These are phyloP conservation scores for Centropristis striata DNA, from an alignment of 2,113 vertebrate species.

Conservation along the genomic window DNA sequence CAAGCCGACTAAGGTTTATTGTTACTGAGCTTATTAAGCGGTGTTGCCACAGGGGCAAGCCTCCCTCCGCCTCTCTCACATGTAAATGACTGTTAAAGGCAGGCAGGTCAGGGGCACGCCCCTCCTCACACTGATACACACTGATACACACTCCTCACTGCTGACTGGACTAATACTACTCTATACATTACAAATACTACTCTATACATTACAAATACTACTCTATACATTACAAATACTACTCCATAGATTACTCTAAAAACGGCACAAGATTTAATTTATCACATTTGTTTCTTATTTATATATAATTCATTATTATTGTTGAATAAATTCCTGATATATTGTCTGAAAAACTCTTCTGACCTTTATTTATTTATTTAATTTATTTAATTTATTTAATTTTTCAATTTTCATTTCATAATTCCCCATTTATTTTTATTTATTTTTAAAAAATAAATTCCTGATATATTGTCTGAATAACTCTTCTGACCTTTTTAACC, in stretches of 20 bases:
- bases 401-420: no score
- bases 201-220: no score
- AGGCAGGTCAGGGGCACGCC: conserved; percentile 38
- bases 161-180: conserved; percentile 26
- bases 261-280: background rate
- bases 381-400: no score
- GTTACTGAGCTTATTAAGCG: conserved; percentile 71
- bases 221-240: no score
- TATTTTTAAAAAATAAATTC: no score
- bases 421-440: no score
- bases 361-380: no score
- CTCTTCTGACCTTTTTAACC: no score
- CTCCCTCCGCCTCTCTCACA: conserved; percentile 31
- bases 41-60: conserved; percentile 25
- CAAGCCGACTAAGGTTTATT: conserved; percentile 75
- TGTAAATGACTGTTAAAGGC: conserved; percentile 39
- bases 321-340: no score
- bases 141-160: conserved; percentile 28
- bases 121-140: conserved; percentile 12
- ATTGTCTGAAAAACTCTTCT: no score
- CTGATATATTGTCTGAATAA: no score
- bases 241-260: background rate
- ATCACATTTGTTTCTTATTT: background rate
- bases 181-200: background rate
- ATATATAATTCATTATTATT: background rate